Evolutionary conservation across 92 coral and sea anemone species (phyloP), one percentile per base, ranked within the genome.

Genomic region (Isaurus tuberculatus): DNA sequence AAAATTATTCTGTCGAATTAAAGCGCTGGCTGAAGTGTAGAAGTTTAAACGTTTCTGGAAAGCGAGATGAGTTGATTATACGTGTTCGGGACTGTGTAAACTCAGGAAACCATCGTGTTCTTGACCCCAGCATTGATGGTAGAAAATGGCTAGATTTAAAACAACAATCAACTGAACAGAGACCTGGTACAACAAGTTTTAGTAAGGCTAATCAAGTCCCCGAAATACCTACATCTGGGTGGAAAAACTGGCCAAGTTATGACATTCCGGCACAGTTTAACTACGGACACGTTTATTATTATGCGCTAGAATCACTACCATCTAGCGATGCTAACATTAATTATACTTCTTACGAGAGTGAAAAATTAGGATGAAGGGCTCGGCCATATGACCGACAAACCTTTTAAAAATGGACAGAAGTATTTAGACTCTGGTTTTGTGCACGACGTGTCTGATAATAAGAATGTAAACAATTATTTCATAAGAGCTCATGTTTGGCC

Each of bases 301-400:
- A 73, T 65, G 83, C 71, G 13, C 22, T 65, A 4, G 71, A 65
- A 17, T 65, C 71, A 11, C 43, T 0, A 14, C 17, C 34, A 16
- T 37, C 37, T 25, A 14, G 11, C 34, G 20, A 2, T 17, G 20
- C 16, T 3, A 5, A 29, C 27, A 3, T n/a, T n/a, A n/a, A n/a
- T n/a, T n/a, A n/a, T n/a, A n/a, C n/a, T n/a, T n/a, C n/a, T n/a
- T n/a, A 83, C 23, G 75, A 79, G 23, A 68, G 70, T 16, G 84
- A 73, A 25, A 33, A 53, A 28, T n/a, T n/a, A n/a, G n/a, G 85
- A 78, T 30, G 8, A 58, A 0, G 84, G 83, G 8, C 84, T 78
- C 9, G 85, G 68, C 44, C 89, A 75, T 30, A 83, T 88, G 91
- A 88, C 88, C 4, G 91, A 88, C 32, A 88, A 88, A 70, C 88